Evolutionary conservation across 1,140 invertebrate genomes (phyloP), one percentile per base, ranked within the genome.

Genomic region (Lasioglossum baleicum): DNA sequence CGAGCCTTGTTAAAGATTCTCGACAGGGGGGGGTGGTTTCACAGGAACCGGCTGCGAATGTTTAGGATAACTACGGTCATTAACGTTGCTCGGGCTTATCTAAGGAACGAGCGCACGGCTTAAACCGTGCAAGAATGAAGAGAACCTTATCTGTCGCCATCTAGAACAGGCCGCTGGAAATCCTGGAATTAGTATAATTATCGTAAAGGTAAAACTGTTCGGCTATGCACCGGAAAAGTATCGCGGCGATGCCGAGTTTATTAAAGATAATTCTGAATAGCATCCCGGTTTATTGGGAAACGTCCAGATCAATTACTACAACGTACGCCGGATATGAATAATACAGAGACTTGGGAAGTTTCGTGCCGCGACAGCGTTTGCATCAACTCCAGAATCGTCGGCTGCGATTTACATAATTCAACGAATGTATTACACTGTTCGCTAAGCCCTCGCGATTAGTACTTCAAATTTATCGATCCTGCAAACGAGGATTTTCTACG

Each of bases 161-260:
- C 73, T 60, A 51, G 65, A 74, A 76, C 73, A 40, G 74, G 69
- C 66, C 73, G 71, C 65, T 80, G 61, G 44, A 71, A 83, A 80
- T 70, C 81, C 56, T 7, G 64, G 74, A 86, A 86, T 86, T 86
- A 86, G 84, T 77, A 85, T 86, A 86, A 86, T 86, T 86, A 86
- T 86, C 81, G 63, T 83, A 73, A 69, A 53, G 48, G 61, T 65
- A 58, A 58, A 73, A 79, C 61, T 51, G 76, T 64, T 73, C 69
- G 70, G 40, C 7, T 35, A 35, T 35, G 35, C 35, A 0, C 11
- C 44, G 3, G 63, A 20, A 40, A 83, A 85, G 79, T 83, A 76
- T 80, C 75, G 51, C 63, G 61, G 44, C 42, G 60, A n/a, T 63
- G 15, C 42, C 40, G 61, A 61, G 61, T 82, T 82, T 64, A 78